Evolutionary conservation across 2,797 vertebrate species (phyloP), one percentile per base, ranked within the genome.

Genomic region (Mycteria americana): DNA sequence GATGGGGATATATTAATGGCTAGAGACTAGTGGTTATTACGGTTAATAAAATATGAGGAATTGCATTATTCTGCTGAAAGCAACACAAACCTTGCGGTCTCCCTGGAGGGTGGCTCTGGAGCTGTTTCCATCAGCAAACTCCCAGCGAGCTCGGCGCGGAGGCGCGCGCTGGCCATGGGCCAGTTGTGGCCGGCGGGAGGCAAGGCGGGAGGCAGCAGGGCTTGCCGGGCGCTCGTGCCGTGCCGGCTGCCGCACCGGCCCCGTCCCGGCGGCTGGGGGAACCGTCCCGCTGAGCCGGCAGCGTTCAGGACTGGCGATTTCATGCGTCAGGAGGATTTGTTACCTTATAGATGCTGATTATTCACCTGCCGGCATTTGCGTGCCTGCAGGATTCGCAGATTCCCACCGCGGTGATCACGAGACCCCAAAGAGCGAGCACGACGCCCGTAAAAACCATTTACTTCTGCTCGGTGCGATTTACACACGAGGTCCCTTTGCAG

Each of bases 1-100:
- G 91, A 94, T 95, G 96, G 93, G 97, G 96, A 97, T 97, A 86
- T 86, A 97, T 97, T 90, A 95, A 91, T 10, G 7, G 89, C 95
- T 92, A 7, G 97, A 98, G 97, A 97, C 89, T 65, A 68, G 82
- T 77, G 92, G 96, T 97, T 98, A 98, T 98, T 97, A 96, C 5
- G 45, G 97, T 96, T 98, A 98, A 98, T 98, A 97, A 98, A 98
- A 97, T 89, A 97, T 78, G 92, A 96, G 97, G 97, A 95, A 97
- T 96, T 93, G 95, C 93, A 95, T 97, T 94, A 96, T 91, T 95
- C 92, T 92, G 90, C 95, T 85, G 93, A 94, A 96, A 97, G 95
- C 76, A 93, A 96, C 87, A 76, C 85, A 89, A 86, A 62, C n/a
- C 92, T 94, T 3, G 11, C 0, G 1, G 12, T 35, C 48, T 97